These are phyloP conservation scores for Coluber constrictor DNA, from an alignment of 2,797 vertebrate genomes.

Conservation along the genomic window DNA sequence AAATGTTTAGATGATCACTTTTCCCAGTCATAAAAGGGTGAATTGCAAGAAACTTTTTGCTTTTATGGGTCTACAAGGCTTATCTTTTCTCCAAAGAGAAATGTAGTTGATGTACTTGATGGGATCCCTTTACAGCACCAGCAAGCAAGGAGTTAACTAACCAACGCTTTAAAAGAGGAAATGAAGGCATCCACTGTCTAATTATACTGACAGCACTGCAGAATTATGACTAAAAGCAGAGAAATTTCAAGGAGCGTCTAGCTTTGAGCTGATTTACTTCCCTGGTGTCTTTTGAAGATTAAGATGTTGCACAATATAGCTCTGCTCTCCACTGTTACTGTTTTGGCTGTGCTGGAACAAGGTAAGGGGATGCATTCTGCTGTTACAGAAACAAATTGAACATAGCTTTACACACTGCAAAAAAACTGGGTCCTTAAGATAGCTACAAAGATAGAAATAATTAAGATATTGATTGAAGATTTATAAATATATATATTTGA, in stretches of 20 bases:
- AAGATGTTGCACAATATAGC: constrained; percentile 76
- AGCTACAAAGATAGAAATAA: not conserved
- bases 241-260: rapidly evolving
- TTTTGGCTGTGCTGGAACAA: constrained; percentile 86
- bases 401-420: not conserved
- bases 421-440: not conserved
- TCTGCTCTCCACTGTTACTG: constrained; percentile 75
- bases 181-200: not conserved
- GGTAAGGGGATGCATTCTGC: constrained; percentile 65
- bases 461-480: too few species aligned
- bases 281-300: not conserved
- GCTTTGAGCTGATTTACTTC: rapidly evolving
- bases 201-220: not conserved
- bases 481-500: too few species aligned
- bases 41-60: not conserved
- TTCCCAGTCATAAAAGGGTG: not conserved
- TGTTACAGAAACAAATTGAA: not conserved
- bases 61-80: not conserved
- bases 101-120: not conserved
- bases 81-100: not conserved
- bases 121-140: not conserved
- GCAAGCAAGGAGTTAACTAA: constrained; percentile 41
- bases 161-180: constrained; percentile 44
- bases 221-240: not conserved
- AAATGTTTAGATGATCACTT: not conserved